These are phyloP conservation scores for Tortricodes alternella DNA, from an alignment of 2,888 invertebrate species.

Conservation along the genomic window DNA sequence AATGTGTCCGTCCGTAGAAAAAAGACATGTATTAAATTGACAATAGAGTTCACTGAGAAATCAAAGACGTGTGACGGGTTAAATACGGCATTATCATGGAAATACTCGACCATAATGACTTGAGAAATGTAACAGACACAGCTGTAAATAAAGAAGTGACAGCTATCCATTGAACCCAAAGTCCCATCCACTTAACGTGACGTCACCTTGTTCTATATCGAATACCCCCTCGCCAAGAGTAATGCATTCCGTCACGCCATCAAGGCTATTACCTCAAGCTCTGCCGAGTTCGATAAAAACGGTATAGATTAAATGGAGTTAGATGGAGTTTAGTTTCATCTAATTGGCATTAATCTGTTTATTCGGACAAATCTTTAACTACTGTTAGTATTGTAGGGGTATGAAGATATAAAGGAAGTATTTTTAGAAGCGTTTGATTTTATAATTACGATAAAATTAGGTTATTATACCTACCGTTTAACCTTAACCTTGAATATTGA, in stretches of 20 bases:
- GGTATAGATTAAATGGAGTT: conserved; percentile 9
- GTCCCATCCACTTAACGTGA: conserved; percentile 34
- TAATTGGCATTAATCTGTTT: background rate
- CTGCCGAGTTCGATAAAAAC: conserved; percentile 18
- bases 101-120: conserved; percentile 12
- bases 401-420: background rate
- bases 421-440: no score
- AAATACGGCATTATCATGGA: background rate
- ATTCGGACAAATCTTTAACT: background rate
- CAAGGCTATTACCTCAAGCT: conserved; percentile 35
- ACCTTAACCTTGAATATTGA: no score
- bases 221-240: conserved; percentile 44
- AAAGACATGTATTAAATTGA: no score
- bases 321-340: conserved; percentile 1
- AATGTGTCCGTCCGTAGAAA: no score
- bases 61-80: no score
- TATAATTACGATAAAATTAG: no score
- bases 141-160: conserved; percentile 25
- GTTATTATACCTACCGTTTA: no score
- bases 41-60: no score
- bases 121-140: conserved; percentile 8
- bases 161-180: conserved; percentile 27
- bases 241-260: conserved; percentile 50
- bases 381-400: background rate
- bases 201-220: conserved; percentile 47